phyloP scores from a whole-genome alignment of 2,888 invertebrate genomes.

The Lingula anatina region DNA sequence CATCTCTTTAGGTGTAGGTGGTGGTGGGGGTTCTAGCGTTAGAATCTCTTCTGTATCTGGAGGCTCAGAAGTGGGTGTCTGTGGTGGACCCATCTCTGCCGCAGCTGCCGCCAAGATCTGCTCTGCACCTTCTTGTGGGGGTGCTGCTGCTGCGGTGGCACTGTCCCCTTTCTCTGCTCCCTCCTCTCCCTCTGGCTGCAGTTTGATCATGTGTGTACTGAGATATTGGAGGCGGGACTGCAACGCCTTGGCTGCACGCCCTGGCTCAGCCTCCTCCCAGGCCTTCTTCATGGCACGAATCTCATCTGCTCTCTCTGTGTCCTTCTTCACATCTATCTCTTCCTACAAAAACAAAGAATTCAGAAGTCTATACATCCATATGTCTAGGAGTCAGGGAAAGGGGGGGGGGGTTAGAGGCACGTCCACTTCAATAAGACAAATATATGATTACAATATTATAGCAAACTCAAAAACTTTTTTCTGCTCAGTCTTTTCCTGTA shows the following conservation, averaged over 20 bases:
- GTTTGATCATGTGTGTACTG: conserved; percentile 40
- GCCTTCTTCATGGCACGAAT: conserved; percentile 50
- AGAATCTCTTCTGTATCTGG: conserved; percentile 29
- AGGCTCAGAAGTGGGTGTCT: conserved; percentile 27
- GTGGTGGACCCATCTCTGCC: conserved; percentile 17
- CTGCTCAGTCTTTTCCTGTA: too few species aligned
- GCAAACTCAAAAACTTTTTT: too few species aligned
- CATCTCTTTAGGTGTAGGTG: conserved; percentile 37
- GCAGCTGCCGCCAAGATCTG: conserved; percentile 10
- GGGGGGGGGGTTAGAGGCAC: too few species aligned
- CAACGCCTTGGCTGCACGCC: conserved; percentile 50
- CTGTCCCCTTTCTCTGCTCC: neutral
- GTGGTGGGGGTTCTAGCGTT: conserved; percentile 39
- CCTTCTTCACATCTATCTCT: conserved; percentile 47
- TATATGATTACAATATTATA: too few species aligned
- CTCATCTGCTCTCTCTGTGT: conserved; percentile 50
- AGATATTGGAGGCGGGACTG: conserved; percentile 48
- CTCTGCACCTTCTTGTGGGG: neutral
- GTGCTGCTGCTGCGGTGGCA: neutral
- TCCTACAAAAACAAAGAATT: conserved; percentile 26
- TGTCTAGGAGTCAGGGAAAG: too few species aligned
- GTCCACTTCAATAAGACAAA: too few species aligned
- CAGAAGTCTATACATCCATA: neutral
- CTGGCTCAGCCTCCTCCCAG: conserved; percentile 52
- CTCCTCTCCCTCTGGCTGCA: conserved; percentile 21